phyloP scores from a whole-genome alignment of 2,113 vertebrate species.

The Columba janthina region DNA sequence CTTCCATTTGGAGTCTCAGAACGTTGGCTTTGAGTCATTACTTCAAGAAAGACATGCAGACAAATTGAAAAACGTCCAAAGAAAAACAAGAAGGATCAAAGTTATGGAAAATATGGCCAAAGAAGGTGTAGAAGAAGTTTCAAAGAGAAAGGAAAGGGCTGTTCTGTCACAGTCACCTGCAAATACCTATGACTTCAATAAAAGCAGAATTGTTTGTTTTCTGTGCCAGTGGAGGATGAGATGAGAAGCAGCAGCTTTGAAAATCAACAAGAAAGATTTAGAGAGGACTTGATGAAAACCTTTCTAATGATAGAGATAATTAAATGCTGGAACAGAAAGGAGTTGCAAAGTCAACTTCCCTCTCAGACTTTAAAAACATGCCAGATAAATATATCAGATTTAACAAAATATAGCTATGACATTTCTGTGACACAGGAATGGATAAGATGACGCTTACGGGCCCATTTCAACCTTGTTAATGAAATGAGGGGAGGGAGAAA shows the following conservation, averaged over 20 bases:
- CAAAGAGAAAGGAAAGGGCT: background rate
- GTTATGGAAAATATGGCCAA: background rate
- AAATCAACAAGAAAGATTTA: background rate
- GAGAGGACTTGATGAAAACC: background rate
- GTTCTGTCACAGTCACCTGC: background rate
- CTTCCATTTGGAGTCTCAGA: background rate
- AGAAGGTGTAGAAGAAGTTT: background rate
- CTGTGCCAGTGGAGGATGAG: background rate
- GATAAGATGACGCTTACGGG: background rate
- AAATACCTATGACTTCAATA: background rate
- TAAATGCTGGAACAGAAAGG: background rate
- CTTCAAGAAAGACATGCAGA: background rate
- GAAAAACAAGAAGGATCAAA: background rate
- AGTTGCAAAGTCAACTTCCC: background rate
- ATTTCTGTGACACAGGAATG: accelerated
- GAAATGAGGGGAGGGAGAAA: background rate
- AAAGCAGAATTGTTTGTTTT: background rate
- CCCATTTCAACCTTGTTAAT: background rate
- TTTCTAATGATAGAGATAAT: background rate
- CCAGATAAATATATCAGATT: background rate
- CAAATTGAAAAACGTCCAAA: background rate
- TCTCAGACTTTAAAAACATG: background rate
- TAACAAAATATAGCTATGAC: background rate
- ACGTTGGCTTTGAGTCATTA: background rate
- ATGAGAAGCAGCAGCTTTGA: background rate